Conservation (phyloP, 2,888 invertebrate genomes). For the Noctua janthe region DNA sequence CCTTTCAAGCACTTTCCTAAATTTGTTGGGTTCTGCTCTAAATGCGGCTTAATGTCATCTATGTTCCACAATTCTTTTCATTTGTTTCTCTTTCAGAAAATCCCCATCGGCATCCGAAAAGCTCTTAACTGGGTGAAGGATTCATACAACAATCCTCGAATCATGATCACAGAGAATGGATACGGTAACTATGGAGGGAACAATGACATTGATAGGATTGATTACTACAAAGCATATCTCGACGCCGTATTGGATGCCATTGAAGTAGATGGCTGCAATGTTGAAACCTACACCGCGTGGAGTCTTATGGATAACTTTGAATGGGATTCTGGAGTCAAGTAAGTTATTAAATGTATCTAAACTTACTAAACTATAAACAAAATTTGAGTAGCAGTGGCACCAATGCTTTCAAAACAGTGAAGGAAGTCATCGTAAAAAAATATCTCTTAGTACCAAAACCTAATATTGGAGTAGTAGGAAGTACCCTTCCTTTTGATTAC, state of each 20-base stretch:
- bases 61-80: not conserved
- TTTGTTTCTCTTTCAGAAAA: slow-evolving; percentile 65
- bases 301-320: slow-evolving; percentile 86
- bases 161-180: slow-evolving; percentile 91
- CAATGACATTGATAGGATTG: slow-evolving; percentile 82
- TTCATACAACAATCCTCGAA: slow-evolving; percentile 88
- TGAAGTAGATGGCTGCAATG: slow-evolving; percentile 77
- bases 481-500: no score
- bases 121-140: slow-evolving; percentile 90
- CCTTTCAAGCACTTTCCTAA: not conserved
- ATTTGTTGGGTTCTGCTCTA: not conserved
- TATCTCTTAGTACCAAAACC: no score
- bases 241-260: slow-evolving; percentile 78
- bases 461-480: no score
- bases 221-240: slow-evolving; percentile 79
- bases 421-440: not conserved
- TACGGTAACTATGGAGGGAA: slow-evolving; percentile 84
- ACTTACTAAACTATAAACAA: not conserved
- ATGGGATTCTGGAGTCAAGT: slow-evolving; percentile 78
- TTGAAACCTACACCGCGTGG: slow-evolving; percentile 81
- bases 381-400: not conserved
- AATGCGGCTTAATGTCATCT: not conserved
- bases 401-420: not conserved
- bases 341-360: slow-evolving; percentile 8
- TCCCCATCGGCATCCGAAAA: slow-evolving; percentile 88